phyloP scores from a whole-genome alignment of 2,888 invertebrate genomes.

The Oeneis ivallda region DNA sequence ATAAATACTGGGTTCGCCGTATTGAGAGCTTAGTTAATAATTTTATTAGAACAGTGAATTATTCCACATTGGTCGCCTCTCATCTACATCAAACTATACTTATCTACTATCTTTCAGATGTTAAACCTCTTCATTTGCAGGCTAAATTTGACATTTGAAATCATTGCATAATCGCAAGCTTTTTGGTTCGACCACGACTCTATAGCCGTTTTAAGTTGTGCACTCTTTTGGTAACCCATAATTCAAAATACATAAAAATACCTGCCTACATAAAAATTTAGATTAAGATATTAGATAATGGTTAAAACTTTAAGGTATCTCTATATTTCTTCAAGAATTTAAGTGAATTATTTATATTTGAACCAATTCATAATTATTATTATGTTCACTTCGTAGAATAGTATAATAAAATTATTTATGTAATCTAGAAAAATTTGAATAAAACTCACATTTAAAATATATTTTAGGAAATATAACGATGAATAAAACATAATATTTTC shows the following conservation, averaged over 20 bases:
- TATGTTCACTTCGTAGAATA: conserved; percentile 6
- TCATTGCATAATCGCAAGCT: too few species aligned
- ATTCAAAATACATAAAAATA: too few species aligned
- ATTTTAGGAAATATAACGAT: conserved; percentile 1
- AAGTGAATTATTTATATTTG: neutral
- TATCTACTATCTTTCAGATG: neutral
- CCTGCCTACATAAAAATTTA: too few species aligned
- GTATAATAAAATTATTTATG: neutral
- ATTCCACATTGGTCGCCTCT: neutral
- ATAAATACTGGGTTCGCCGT: conserved; percentile 6
- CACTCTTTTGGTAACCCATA: too few species aligned
- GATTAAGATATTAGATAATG: too few species aligned
- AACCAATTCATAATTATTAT: conserved; percentile 3
- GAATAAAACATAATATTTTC: neutral
- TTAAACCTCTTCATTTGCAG: too few species aligned
- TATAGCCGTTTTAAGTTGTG: too few species aligned
- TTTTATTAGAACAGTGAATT: neutral
- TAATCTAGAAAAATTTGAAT: conserved; percentile 8
- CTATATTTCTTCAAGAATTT: neutral
- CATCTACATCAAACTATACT: neutral
- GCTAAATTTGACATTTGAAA: too few species aligned
- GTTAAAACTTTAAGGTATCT: neutral
- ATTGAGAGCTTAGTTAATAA: neutral
- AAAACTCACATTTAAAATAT: conserved; percentile 5
- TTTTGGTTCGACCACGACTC: too few species aligned